A percentile compares a stretch with the other conserved stretches of the same genome.
Conservation (phyloP, 2,113 vertebrate species). For the Chaetodon auriga region DNA sequence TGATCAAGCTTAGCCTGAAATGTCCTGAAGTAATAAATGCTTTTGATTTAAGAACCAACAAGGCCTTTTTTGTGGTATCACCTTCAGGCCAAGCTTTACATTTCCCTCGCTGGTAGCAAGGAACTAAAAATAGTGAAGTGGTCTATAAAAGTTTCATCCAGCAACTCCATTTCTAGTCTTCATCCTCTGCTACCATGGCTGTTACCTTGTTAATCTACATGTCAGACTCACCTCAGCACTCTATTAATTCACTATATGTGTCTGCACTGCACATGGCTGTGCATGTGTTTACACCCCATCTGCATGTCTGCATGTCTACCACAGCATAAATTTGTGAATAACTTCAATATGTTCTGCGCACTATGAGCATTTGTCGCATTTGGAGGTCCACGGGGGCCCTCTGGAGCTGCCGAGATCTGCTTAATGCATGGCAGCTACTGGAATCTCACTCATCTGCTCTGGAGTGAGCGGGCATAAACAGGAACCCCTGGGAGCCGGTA, state of each 20-base stretch:
- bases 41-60: not conserved
- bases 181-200: not conserved
- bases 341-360: constrained; percentile 16
- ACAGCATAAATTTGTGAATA: not conserved
- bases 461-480: constrained; percentile 71
- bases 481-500: constrained; percentile 66
- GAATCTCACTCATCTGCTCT: constrained; percentile 62
- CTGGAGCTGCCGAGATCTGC: constrained; percentile 47
- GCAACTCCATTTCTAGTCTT: not conserved
- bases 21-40: not conserved
- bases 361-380: constrained; percentile 16
- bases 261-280: not conserved
- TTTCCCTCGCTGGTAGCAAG: not conserved
- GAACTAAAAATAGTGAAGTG: not conserved
- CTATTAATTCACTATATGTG: not conserved
- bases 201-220: not conserved
- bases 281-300: constrained; percentile 21
- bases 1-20: constrained; percentile 13
- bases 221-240: not conserved
- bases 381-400: constrained; percentile 20
- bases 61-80: not conserved
- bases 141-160: not conserved
- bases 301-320: constrained; percentile 5
- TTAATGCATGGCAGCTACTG: constrained; percentile 66
- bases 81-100: not conserved